phyloP scores from a whole-genome alignment of 2,797 vertebrate species.

The Oryzias sinensis region DNA sequence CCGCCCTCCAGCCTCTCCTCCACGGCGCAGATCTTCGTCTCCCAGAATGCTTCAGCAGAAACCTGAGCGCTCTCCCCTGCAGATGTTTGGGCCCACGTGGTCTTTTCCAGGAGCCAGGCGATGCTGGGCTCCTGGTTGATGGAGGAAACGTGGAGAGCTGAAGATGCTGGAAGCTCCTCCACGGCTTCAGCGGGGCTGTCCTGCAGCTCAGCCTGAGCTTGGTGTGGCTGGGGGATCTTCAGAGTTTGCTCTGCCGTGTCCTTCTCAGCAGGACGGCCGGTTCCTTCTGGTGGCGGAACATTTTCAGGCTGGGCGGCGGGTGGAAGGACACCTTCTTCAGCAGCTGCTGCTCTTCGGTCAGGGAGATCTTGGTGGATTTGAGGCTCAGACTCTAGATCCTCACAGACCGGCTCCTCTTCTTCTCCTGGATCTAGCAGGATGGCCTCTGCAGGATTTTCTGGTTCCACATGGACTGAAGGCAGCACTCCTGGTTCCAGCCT shows the following conservation, averaged over 20 bases:
- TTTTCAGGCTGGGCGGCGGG: constrained; percentile 1
- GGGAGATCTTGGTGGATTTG: too few species aligned
- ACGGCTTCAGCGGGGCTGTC: constrained; percentile 21
- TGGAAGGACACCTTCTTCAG: constrained; percentile 17
- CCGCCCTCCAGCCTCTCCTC: constrained; percentile 24
- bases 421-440: constrained; percentile 10
- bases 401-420: constrained; percentile 5
- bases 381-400: neutral
- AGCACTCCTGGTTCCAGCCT: neutral
- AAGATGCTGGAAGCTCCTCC: constrained; percentile 29
- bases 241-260: constrained; percentile 4
- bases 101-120: constrained; percentile 24
- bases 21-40: constrained; percentile 16
- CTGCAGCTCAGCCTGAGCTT: constrained; percentile 16
- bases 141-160: constrained; percentile 33
- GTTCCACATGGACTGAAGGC: neutral
- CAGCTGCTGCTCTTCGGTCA: neutral
- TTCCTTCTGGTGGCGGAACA: constrained; percentile 4
- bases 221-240: constrained; percentile 5
- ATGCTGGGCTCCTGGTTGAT: constrained; percentile 18
- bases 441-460: constrained; percentile 2
- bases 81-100: constrained; percentile 9
- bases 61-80: constrained; percentile 8
- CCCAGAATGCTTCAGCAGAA: constrained; percentile 36
- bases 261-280: constrained; percentile 7